Conservation (phyloP, 2,888 invertebrate genomes). For the Pteria penguin region DNA sequence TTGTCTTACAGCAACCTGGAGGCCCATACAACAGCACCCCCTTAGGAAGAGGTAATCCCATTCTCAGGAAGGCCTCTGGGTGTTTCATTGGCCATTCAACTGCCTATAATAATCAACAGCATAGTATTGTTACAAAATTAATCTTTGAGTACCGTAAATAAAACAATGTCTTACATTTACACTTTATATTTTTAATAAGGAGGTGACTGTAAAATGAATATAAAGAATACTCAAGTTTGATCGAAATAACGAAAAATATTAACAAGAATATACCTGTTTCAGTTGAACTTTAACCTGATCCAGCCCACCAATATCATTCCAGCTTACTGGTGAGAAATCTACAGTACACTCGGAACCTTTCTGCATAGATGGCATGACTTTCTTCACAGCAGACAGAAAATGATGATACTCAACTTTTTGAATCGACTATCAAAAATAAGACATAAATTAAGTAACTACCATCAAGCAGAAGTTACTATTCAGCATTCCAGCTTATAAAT, state of each 20-base stretch:
- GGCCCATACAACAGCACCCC: constrained; percentile 85
- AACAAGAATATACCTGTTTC: constrained; percentile 78
- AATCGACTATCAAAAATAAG: no score
- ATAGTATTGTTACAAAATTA: no score
- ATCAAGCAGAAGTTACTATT: no score
- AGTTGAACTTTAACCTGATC: constrained; percentile 82
- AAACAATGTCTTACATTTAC: no score
- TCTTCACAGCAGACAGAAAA: constrained; percentile 77
- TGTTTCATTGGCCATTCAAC: constrained; percentile 75
- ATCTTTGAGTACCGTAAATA: no score
- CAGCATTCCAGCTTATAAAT: no score
- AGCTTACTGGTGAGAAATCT: constrained; percentile 79
- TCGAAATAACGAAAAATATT: no score
- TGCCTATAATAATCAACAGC: no score
- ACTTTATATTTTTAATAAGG: no score
- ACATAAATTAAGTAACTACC: no score
- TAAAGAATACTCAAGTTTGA: no score
- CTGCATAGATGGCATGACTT: constrained; percentile 80
- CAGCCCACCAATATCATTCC: constrained; percentile 83
- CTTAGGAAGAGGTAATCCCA: constrained; percentile 66
- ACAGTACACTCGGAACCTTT: constrained; percentile 78
- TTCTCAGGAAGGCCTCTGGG: constrained; percentile 65
- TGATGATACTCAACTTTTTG: constrained; percentile 64
- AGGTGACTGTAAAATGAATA: no score
- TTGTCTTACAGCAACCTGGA: constrained; percentile 86